Conservation (phyloP, 2,113 vertebrate genomes). For the Mellivora capensis region DNA sequence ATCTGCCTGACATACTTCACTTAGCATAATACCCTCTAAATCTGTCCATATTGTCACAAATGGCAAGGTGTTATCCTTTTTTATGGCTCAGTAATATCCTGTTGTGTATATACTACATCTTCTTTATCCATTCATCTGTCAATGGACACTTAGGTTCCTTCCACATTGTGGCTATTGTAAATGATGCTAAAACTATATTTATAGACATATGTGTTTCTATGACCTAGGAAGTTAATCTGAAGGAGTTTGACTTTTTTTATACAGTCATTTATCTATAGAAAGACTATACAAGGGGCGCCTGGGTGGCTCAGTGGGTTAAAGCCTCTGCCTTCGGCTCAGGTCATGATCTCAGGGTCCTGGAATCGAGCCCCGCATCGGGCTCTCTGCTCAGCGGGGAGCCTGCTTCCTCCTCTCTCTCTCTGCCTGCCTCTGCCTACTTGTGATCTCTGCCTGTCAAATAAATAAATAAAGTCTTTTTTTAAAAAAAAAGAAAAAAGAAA, state of each 20-base stretch:
- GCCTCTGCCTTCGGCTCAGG: too few species aligned
- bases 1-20: not conserved
- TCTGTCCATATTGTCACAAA: not conserved
- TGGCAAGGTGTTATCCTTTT: not conserved
- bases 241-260: constrained; percentile 18
- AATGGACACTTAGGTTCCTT: not conserved
- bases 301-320: too few species aligned
- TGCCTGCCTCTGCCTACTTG: too few species aligned
- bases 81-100: not conserved
- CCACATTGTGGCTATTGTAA: not conserved
- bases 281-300: not conserved
- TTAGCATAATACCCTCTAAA: not conserved
- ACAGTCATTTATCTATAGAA: not conserved
- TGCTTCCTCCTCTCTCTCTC: too few species aligned
- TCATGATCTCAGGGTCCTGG: too few species aligned
- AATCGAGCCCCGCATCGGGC: too few species aligned
- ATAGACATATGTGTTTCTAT: not conserved
- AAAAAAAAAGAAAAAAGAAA: too few species aligned
- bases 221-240: not conserved
- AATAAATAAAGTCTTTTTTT: too few species aligned
- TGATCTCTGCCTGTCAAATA: too few species aligned
- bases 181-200: not conserved
- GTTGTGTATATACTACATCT: not conserved
- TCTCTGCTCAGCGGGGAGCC: too few species aligned
- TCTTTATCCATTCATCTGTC: not conserved